A percentile compares a stretch with the other conserved stretches of the same genome.
phyloP scores from a whole-genome alignment of 2,888 invertebrate genomes.

The Eueremaeus valkanovi region DNA sequence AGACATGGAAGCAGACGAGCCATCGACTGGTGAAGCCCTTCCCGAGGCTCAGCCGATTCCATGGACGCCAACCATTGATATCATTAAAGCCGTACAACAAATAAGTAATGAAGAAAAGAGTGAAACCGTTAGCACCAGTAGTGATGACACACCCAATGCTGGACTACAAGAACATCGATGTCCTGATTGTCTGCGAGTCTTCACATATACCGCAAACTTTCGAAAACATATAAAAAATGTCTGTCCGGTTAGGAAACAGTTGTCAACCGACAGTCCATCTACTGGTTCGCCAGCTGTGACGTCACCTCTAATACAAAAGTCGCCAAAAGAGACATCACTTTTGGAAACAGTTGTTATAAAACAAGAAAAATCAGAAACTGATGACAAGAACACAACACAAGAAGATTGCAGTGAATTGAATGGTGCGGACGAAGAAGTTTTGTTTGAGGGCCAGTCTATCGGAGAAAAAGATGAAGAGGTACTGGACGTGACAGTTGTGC shows the following conservation, averaged over 20 bases:
- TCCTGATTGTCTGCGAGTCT: slow-evolving; percentile 33
- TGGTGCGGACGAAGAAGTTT: not conserved
- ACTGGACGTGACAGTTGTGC: not conserved
- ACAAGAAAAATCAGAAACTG: not conserved
- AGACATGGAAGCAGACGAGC: not conserved
- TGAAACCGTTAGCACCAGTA: not conserved
- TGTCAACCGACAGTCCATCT: not conserved
- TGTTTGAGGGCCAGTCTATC: not conserved
- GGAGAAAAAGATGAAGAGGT: not conserved
- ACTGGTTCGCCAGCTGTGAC: not conserved
- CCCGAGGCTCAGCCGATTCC: not conserved
- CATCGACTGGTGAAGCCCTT: not conserved
- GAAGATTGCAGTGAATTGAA: not conserved
- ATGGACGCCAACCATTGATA: not conserved
- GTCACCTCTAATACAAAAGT: not conserved
- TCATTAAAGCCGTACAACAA: not conserved
- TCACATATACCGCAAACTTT: slow-evolving; percentile 31
- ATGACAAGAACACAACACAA: not conserved
- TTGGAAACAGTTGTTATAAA: not conserved
- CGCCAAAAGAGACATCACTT: not conserved
- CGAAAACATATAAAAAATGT: slow-evolving; percentile 23
- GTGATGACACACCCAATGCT: not conserved
- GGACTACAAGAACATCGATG: slow-evolving; percentile 23
- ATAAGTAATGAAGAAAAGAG: not conserved
- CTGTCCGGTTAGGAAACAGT: slow-evolving; percentile 28